Percentiles rank a stretch among this genome's conserved stretches.
Evolutionary conservation across 2,113 vertebrate genomes (phyloP).

Genomic region (Microcebus ravelobensis): DNA sequence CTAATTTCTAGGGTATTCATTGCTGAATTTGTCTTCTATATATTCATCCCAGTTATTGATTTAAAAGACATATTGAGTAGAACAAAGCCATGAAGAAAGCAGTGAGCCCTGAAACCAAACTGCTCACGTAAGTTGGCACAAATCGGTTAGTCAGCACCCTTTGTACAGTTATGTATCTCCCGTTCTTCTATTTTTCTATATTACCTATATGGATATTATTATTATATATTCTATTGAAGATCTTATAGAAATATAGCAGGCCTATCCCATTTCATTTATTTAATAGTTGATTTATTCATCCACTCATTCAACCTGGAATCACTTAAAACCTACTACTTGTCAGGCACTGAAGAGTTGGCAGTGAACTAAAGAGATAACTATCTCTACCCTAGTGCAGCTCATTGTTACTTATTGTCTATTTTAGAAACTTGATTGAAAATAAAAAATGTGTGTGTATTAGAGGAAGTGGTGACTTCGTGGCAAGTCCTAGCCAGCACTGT

Average conservation of each 20-base stretch:
- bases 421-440: background rate
- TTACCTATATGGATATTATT: background rate
- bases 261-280: background rate
- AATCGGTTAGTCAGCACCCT: background rate
- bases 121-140: background rate
- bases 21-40: background rate
- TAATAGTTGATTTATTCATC: background rate
- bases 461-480: background rate
- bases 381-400: background rate
- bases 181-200: background rate
- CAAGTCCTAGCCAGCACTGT: background rate
- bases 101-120: background rate
- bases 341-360: background rate
- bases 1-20: background rate
- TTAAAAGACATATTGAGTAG: background rate
- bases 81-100: background rate
- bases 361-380: background rate
- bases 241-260: background rate
- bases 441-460: background rate
- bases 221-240: background rate
- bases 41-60: background rate
- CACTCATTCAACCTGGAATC: background rate
- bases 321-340: background rate
- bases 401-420: background rate
- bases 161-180: background rate